A percentile compares a stretch with the other conserved stretches of the same genome.
Evolutionary conservation across 2,113 vertebrate genomes (phyloP).

Genomic region (Galemys pyrenaicus): DNA sequence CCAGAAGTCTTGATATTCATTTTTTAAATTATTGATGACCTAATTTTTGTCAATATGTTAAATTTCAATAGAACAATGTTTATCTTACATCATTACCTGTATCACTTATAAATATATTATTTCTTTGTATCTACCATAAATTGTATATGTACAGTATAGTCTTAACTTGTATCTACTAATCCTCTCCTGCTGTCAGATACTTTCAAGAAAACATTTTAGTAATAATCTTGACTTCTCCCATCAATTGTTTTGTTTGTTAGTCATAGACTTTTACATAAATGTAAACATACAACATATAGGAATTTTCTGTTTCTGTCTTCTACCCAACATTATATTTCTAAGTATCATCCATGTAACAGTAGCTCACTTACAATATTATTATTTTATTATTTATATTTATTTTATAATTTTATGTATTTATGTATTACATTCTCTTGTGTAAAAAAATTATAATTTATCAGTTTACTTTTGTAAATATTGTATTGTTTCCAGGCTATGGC

Average conservation of each 20-base stretch:
- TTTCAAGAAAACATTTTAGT: not conserved
- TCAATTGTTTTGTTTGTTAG: not conserved
- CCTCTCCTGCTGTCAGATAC: not conserved
- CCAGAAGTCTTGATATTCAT: not conserved
- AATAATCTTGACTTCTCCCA: not conserved
- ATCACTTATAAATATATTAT: not conserved
- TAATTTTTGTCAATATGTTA: not conserved
- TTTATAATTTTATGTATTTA: no score
- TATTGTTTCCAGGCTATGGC: not conserved
- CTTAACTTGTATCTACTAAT: no score
- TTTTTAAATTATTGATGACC: not conserved
- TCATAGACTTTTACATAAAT: not conserved
- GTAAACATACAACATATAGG: not conserved
- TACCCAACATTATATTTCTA: not conserved
- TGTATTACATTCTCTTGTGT: not conserved
- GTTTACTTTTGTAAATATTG: not conserved
- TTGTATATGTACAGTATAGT: no score
- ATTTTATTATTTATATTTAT: no score
- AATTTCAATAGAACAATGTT: not conserved
- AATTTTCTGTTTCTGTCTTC: not conserved
- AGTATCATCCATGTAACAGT: not conserved
- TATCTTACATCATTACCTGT: not conserved
- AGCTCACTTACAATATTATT: not conserved
- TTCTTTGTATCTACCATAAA: not conserved
- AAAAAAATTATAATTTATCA: not conserved